These are phyloP conservation scores for Apus apus DNA, from an alignment of 2,113 vertebrate species.

Conservation along the genomic window DNA sequence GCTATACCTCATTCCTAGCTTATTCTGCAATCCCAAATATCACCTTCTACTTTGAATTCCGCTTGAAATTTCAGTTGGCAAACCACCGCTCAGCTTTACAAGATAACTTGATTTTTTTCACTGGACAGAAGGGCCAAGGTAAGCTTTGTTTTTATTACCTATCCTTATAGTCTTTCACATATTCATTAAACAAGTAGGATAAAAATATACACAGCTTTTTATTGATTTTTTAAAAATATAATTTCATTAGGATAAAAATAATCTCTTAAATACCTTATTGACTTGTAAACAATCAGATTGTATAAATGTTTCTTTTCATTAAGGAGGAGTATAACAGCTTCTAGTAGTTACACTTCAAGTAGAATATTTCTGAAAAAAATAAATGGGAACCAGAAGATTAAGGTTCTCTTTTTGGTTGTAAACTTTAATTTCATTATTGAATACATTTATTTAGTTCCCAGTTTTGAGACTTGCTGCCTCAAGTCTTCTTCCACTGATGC, in stretches of 20 bases:
- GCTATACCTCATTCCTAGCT: conserved; percentile 84
- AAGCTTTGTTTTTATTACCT: conserved; percentile 53
- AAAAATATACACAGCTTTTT: background rate
- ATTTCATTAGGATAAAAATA: background rate
- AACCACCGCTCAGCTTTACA: conserved; percentile 79
- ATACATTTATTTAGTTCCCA: background rate
- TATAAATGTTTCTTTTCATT: background rate
- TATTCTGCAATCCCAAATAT: conserved; percentile 79
- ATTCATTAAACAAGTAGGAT: background rate
- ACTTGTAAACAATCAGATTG: background rate
- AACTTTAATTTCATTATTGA: background rate
- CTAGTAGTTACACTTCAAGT: background rate
- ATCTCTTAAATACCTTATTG: background rate
- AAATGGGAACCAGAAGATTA: background rate
- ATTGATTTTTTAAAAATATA: background rate
- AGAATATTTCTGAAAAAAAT: background rate
- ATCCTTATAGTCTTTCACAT: background rate
- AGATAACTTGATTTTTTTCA: conserved; percentile 89
- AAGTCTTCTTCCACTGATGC: background rate
- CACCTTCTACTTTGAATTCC: conserved; percentile 83
- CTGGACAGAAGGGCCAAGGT: conserved; percentile 87
- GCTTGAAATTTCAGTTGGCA: conserved; percentile 83
- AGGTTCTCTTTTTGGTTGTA: background rate
- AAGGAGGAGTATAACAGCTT: background rate
- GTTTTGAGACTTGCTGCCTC: background rate